Conservation (phyloP, 2,113 vertebrate genomes). For the Rhea pennata region DNA sequence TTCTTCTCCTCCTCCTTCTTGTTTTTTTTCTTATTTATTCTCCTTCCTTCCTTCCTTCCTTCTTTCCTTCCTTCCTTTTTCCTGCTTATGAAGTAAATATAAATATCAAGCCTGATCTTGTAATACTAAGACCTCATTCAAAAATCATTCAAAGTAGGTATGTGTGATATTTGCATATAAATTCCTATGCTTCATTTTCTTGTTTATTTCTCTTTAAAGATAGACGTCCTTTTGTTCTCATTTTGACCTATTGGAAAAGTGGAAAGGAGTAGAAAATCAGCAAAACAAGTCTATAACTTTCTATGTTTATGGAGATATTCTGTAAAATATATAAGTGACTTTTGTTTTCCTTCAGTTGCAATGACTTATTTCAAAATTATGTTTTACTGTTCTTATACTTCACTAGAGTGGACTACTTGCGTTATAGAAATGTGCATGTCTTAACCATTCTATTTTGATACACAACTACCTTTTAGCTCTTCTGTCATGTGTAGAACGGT, state of each 20-base stretch:
- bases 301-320: neutral
- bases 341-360: neutral
- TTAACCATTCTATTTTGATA: neutral
- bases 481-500: neutral
- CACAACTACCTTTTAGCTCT: neutral
- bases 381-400: neutral
- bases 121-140: neutral
- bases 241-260: neutral
- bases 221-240: neutral
- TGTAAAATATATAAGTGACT: neutral
- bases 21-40: no score
- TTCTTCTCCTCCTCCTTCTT: no score
- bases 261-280: neutral
- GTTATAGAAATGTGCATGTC: neutral
- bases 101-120: neutral
- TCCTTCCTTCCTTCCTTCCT: no score
- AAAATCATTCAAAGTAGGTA: neutral
- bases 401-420: neutral
- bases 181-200: neutral
- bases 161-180: neutral
- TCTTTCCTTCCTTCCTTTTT: no score
- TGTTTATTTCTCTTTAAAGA: neutral
- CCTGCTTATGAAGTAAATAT: neutral
- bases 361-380: neutral
- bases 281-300: neutral